A percentile compares a stretch with the other conserved stretches of the same genome.
Evolutionary conservation across 35 echinoderm and acorn worm genomes (phyloP).

Genomic region (Amphiura filiformis): DNA sequence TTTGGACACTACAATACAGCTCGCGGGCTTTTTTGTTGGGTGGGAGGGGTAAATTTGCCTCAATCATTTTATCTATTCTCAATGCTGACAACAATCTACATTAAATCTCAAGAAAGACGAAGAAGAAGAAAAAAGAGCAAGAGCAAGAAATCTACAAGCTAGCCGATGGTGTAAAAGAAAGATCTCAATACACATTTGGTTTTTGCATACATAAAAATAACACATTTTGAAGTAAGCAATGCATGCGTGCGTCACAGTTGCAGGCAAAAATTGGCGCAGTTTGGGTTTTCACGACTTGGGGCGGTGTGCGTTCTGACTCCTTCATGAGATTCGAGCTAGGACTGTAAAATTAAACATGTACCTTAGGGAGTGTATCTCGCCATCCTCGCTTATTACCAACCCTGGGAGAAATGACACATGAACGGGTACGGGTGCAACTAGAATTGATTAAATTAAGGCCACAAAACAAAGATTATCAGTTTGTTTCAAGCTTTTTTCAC

Average conservation of each 20-base stretch:
- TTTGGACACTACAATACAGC: neutral
- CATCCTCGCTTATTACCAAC: slow-evolving; percentile 1
- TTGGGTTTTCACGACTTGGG: neutral
- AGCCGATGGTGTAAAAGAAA: neutral
- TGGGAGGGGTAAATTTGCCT: slow-evolving; percentile 1
- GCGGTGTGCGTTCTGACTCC: neutral
- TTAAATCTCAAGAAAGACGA: neutral
- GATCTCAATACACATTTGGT: neutral
- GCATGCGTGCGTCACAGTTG: neutral
- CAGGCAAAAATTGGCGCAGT: neutral
- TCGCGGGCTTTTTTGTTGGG: neutral
- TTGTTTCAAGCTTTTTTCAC: neutral
- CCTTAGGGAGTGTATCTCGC: neutral
- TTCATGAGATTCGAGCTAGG: neutral
- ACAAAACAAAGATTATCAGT: slow-evolving; percentile 8
- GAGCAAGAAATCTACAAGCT: neutral
- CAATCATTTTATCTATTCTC: neutral
- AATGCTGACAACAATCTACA: neutral
- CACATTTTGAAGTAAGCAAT: slow-evolving; percentile 13
- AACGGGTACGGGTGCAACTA: neutral
- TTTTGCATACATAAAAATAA: slow-evolving; percentile 12
- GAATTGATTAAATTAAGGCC: slow-evolving; percentile 11
- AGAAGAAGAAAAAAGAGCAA: neutral
- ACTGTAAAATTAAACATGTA: slow-evolving; percentile 15
- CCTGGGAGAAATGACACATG: slow-evolving; percentile 13